phyloP scores from a whole-genome alignment of 2,888 invertebrate genomes.

The Adelognathus sp. region DNA sequence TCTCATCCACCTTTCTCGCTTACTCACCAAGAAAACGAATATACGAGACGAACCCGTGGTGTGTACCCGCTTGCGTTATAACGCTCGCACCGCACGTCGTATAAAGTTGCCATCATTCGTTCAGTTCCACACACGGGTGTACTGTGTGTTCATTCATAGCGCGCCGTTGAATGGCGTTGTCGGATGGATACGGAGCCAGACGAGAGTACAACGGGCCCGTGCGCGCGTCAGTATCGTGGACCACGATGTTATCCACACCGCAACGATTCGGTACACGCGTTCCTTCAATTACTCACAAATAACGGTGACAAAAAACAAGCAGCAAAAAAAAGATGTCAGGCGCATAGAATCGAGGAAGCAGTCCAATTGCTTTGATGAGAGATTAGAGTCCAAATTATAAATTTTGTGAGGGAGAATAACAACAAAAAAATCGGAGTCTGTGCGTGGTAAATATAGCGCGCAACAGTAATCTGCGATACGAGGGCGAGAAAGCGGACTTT shows the following conservation, averaged over 20 bases:
- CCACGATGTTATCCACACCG: constrained; percentile 14
- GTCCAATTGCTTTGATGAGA: not conserved
- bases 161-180: constrained; percentile 60
- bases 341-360: not conserved
- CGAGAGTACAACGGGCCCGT: constrained; percentile 58
- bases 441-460: too few relatives aligned
- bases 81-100: constrained; percentile 60
- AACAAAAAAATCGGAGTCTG: too few relatives aligned
- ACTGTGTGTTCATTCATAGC: constrained; percentile 77
- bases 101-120: constrained; percentile 71
- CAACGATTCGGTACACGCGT: not conserved
- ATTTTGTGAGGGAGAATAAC: too few relatives aligned
- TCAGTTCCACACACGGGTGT: constrained; percentile 31
- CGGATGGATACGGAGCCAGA: constrained; percentile 55
- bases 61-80: constrained; percentile 59
- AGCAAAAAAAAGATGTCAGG: too few relatives aligned
- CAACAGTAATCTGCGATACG: too few relatives aligned
- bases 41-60: constrained; percentile 28
- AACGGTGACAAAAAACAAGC: not conserved
- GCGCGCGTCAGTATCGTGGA: constrained; percentile 44
- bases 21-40: too few relatives aligned
- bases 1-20: constrained; percentile 10
- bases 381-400: not conserved
- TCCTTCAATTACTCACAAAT: not conserved
- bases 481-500: too few relatives aligned